Evolutionary conservation across 2,797 vertebrate genomes (phyloP), one percentile per base, ranked within the genome.

Genomic region (Knipowitschia caucasica): DNA sequence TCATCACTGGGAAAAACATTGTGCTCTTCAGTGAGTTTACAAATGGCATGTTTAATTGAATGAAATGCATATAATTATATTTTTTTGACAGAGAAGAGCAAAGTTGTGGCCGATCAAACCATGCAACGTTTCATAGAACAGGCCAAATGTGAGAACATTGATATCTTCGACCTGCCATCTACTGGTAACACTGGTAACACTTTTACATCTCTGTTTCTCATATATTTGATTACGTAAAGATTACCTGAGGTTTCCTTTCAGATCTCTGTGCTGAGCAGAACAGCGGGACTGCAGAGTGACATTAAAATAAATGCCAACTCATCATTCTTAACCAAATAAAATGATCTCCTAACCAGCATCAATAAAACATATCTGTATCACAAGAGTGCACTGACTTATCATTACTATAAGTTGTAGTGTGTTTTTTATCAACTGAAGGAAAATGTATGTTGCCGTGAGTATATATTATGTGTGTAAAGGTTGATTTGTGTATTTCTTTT

Each of bases 111-210:
- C 8, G n/a, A 4, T 15, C 5, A 35, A 40, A 2, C 80, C 3
- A 34, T 69, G n/a, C 59, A 77, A 1, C 23, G 26, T 14, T 78
- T 81, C 33, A 78, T 71, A 51, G 73, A 75, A 34, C 69, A 73
- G 53, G 70, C 68, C 1, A 56, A 53, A 4, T 80, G 78, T 23
- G 69, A 81, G 47, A 29, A 73, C 35, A 56, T 84, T 7, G 7
- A 11, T 4, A 62, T 65, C 1, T 30, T 67, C 9, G 15, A 62
- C 51, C 69, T 73, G 56, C 24, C 30, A 46, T 39, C 20, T 0
- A 7, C 3, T 43, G n/a, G n/a, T n/a, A n/a, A n/a, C n/a, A 62
- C 43, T 27, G 56, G 80, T 82, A 38, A 56, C 51, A 30, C 8
- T 2, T 30, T 30, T 3, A n/a, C n/a, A n/a, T n/a, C n/a, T n/a